phyloP scores from a whole-genome alignment of 2,888 invertebrate species.

The Platycheirus rosarum region DNA sequence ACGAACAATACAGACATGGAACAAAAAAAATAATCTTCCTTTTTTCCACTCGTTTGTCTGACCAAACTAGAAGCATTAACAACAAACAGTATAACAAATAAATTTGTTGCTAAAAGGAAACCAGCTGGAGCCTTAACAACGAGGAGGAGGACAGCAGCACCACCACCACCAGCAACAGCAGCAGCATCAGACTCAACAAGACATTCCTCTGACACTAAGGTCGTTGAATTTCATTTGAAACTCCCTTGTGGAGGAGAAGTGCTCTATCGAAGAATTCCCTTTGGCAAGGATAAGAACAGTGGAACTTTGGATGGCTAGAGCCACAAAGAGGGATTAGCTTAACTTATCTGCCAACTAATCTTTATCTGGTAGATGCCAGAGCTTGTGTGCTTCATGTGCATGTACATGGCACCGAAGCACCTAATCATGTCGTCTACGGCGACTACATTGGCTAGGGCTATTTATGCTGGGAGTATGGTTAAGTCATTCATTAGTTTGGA shows the following conservation, averaged over 20 bases:
- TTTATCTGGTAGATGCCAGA: slow-evolving; percentile 50
- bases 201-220: slow-evolving; percentile 58
- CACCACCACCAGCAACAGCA: slow-evolving; percentile 2
- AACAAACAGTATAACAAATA: slow-evolving; percentile 34
- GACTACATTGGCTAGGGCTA: slow-evolving; percentile 42
- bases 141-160: slow-evolving; percentile 38
- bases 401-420: slow-evolving; percentile 42
- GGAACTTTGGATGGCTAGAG: slow-evolving; percentile 21
- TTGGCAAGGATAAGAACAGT: neutral
- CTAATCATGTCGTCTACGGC: slow-evolving; percentile 67
- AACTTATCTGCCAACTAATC: slow-evolving; percentile 63
- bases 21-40: slow-evolving; percentile 2
- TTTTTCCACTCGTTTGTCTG: slow-evolving; percentile 33
- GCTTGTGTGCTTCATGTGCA: slow-evolving; percentile 23
- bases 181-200: slow-evolving; percentile 24
- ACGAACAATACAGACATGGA: neutral
- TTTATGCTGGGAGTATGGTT: slow-evolving; percentile 37
- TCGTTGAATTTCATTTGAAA: slow-evolving; percentile 61
- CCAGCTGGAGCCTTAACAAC: slow-evolving; percentile 19
- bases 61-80: slow-evolving; percentile 34
- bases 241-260: slow-evolving; percentile 12
- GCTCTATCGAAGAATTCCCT: slow-evolving; percentile 23
- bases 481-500: slow-evolving; percentile 59
- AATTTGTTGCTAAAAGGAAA: slow-evolving; percentile 37
- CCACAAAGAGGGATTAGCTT: slow-evolving; percentile 56